Evolutionary conservation across 2,888 invertebrate genomes (phyloP), one percentile per base, ranked within the genome.

Genomic region (Chymomyza fuscimana): DNA sequence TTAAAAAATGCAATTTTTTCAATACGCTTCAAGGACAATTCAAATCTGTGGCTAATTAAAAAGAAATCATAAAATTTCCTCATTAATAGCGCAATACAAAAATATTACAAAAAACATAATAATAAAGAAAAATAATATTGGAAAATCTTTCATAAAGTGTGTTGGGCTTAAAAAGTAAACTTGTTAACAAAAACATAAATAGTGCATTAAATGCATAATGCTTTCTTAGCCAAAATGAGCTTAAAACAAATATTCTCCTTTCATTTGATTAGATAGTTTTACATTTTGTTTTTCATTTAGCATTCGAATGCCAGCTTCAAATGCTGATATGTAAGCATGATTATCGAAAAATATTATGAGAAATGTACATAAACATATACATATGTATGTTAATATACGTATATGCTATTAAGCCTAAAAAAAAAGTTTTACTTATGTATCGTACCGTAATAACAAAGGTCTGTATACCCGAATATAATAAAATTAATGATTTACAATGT

Each of bases 301-400:
- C 86, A 86, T 76, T 86, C 73, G 77, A 87, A 79, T 78, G 71
- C 78, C 73, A 74, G 72, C 72, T 82, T 70, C 77, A 80, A 81
- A 83, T 86, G 79, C 82, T 86, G 86, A 87, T 87, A 87, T 87
- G 86, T 87, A 81, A 87, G 81, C 79, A 86, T 87, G 88, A 88
- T 87, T 87, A 87, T 87, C 88, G 74, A 84, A 76, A 76, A 77
- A 64, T 15, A 29, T 22, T 19, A 29, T 65, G 46, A 65, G 58
- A 46, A 59, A 16, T 54, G 59, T 46, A 63, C 46, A 36, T 36
- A 9, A 36, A 36, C 40, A 50, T 66, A 66, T 15, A 63, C 19
- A 50, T 25, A 63, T 58, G 29, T 61, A 62, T 56, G 50, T 68
- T 67, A 75, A 78, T 78, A 73, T 40, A 36, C 22, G 19, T 67